A percentile compares a stretch with the other conserved stretches of the same genome.
phyloP scores from a whole-genome alignment of 2,113 vertebrate species.

The Sminthopsis crassicaudata region DNA sequence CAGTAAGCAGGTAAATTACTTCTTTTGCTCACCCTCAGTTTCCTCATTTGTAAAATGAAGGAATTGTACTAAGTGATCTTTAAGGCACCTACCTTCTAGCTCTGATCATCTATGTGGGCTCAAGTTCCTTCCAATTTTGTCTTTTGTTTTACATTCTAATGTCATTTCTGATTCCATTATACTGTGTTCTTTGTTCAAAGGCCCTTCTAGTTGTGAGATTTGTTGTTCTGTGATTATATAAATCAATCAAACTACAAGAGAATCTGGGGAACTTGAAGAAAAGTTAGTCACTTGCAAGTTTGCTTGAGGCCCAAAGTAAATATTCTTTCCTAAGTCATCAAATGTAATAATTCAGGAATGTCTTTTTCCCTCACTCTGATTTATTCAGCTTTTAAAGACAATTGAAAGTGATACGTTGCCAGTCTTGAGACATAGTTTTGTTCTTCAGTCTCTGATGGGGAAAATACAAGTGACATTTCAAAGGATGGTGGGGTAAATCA shows the following conservation, averaged over 20 bases:
- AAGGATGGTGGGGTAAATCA: slow-evolving; percentile 63
- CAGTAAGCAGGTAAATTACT: background rate
- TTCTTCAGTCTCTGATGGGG: slow-evolving; percentile 69
- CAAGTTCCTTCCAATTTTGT: background rate
- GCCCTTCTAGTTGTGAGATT: background rate
- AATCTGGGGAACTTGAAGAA: background rate
- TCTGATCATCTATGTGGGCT: background rate
- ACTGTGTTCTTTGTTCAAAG: background rate
- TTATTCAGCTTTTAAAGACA: slow-evolving; percentile 61
- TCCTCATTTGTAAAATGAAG: background rate
- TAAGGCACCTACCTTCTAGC: background rate
- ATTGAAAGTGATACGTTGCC: background rate
- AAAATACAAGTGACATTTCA: slow-evolving; percentile 61
- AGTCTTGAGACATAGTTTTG: slow-evolving; percentile 52
- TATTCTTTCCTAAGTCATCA: slow-evolving; percentile 16
- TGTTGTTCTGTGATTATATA: background rate
- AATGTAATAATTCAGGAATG: slow-evolving; percentile 40
- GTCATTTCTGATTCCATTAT: background rate
- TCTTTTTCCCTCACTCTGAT: slow-evolving; percentile 41
- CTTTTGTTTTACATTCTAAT: background rate
- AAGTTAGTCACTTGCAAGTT: slow-evolving; percentile 60
- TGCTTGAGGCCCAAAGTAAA: slow-evolving; percentile 65
- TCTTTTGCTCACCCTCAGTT: background rate
- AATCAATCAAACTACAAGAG: background rate
- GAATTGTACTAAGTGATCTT: background rate